Conservation (phyloP, 2,113 vertebrate species). For the Cepphus grylle region DNA sequence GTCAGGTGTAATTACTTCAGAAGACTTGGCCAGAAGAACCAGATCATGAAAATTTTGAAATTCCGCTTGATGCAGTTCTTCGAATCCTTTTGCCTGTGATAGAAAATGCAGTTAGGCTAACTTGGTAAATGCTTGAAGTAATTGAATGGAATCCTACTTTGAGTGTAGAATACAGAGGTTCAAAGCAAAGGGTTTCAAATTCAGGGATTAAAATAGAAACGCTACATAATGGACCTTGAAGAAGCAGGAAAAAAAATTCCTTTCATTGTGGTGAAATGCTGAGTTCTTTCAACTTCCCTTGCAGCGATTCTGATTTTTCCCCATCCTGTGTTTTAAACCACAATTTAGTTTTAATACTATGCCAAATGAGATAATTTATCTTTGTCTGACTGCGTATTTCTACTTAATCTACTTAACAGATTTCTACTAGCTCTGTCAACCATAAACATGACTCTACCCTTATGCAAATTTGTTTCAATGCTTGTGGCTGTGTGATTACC, state of each 20-base stretch:
- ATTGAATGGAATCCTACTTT: conserved; percentile 39
- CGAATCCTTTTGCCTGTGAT: neutral
- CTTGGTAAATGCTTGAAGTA: conserved; percentile 30
- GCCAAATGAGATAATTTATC: conserved; percentile 24
- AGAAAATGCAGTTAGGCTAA: neutral
- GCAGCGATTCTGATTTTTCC: neutral
- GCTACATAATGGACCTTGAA: neutral
- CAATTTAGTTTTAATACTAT: conserved; percentile 9
- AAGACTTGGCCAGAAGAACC: neutral
- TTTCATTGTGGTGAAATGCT: neutral
- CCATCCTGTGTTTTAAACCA: neutral
- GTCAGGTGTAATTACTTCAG: conserved; percentile 20
- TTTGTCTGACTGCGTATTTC: conserved; percentile 14
- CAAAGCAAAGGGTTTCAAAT: conserved; percentile 26
- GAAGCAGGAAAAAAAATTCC: neutral
- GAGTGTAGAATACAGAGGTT: conserved; percentile 11
- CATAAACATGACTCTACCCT: neutral
- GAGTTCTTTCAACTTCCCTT: neutral
- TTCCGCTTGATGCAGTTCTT: conserved; percentile 22
- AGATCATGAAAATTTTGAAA: neutral
- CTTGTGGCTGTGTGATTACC: conserved; percentile 30
- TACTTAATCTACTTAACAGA: conserved; percentile 43
- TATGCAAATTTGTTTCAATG: neutral
- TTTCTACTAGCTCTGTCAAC: neutral
- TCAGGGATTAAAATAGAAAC: conserved; percentile 4